Percentiles rank a stretch among this genome's conserved stretches.
phyloP scores from a whole-genome alignment of 1,140 invertebrate species.

The Cherax quadricarinatus region DNA sequence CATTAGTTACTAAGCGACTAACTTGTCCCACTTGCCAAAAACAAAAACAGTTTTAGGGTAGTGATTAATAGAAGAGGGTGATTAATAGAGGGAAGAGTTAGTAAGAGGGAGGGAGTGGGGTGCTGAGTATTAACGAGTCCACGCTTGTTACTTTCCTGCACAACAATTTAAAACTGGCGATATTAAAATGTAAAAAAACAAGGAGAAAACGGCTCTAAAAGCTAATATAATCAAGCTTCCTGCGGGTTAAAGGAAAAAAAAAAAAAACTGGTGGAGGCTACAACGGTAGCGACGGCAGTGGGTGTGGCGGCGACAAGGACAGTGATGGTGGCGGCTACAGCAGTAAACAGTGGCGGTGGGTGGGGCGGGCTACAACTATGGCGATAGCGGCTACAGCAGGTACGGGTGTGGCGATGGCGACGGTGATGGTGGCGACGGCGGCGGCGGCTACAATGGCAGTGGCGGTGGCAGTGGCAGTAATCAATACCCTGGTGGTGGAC shows the following conservation, averaged over 20 bases:
- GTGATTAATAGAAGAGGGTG: neutral
- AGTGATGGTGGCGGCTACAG: neutral
- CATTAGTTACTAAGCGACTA: too few species aligned
- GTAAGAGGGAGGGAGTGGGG: neutral
- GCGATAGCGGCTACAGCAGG: neutral
- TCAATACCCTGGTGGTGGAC: neutral
- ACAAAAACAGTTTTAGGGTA: neutral
- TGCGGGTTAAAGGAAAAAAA: too few species aligned
- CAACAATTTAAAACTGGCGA: too few species aligned
- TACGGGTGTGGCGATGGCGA: neutral
- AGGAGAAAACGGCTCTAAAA: neutral
- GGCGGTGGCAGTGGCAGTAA: neutral
- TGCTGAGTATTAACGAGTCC: too few species aligned
- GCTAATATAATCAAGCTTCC: too few species aligned
- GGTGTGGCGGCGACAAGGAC: too few species aligned
- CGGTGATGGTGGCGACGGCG: neutral
- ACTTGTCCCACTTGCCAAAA: too few species aligned
- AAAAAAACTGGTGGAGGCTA: too few species aligned
- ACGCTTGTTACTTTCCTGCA: too few species aligned
- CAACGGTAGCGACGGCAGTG: too few species aligned
- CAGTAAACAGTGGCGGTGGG: neutral
- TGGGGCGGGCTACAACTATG: neutral
- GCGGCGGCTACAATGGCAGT: neutral
- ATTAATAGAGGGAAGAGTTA: slow-evolving; percentile 8
- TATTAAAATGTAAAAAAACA: neutral